Evolutionary conservation across 2,888 invertebrate genomes (phyloP), one percentile per base, ranked within the genome.

Genomic region (Chloroclystis v-ata): DNA sequence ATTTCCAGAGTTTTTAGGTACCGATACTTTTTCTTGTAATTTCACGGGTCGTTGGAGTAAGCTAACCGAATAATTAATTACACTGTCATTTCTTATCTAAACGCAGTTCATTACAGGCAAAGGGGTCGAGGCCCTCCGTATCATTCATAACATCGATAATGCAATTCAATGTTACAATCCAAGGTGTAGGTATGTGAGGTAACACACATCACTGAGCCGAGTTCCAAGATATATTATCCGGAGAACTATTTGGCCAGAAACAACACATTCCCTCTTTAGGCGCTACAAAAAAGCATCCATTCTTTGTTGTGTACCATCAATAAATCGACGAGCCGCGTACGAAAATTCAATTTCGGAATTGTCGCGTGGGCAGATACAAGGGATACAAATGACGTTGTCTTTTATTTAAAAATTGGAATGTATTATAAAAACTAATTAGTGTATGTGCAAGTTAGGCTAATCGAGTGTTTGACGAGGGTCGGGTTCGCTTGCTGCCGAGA

Each of bases 401-500:
- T 35, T 35, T 20, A 69, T 71, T 49, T 50, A 51, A 60, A 68
- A 67, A 67, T 69, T 65, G 61, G 64, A 68, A 72, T 68, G 66
- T 71, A 74, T 70, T 52, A 69, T 65, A 68, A 49, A 75, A 72
- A 75, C 75, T 80, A 81, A 82, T 81, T 82, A 78, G 75, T 75
- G 72, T 74, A 71, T 74, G 72, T 67, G 71, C 69, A 71, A 68
- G 78, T 80, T 78, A 71, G 71, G 76, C 82, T 84, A 86, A 87
- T 86, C 82, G 82, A 82, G 75, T 77, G 73, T 75, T 81, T 86
- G 86, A 86, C 80, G 78, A 82, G 86, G 86, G 86, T 87, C 82
- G 74, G 57, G 82, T 78, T 80, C 79, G 70, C 72, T 68, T 62
- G 72, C 63, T 64, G 65, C 67, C 62, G 65, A 62, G 67, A 66